Evolutionary conservation across 2,888 invertebrate genomes (phyloP), one percentile per base, ranked within the genome.

Genomic region (Leptopilina drosophilae): DNA sequence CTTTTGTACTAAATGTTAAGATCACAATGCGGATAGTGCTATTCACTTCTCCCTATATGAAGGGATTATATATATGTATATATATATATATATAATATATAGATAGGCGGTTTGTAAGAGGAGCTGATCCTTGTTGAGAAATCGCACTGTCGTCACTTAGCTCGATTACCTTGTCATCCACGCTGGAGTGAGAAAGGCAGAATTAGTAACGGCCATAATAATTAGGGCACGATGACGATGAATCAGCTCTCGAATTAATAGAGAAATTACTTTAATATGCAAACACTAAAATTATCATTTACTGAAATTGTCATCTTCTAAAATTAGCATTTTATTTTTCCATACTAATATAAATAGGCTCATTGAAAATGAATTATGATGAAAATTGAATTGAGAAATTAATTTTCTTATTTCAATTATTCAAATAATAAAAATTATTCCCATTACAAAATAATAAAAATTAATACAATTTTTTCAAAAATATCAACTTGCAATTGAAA

Each of bases 151-250:
- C 49, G 67, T 67, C 67, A 67, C 67, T 49, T 67, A 67, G 67
- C 49, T 67, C 67, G 67, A 67, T 67, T 49, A 67, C 49, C 49
- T 26, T 67, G 67, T 67, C 67, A 67, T 26, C 26, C 11, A 49
- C 20, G 46, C 20, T 67, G 49, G 49, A 62, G 20, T 49, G 67
- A 49, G 49, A 49, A 20, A 67, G 67, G 15, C 49, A 49, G 67
- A 67, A 67, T 67, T 49, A 67, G 46, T 49, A 67, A 67, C 20
- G 49, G 20, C 20, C 20, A 20, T 49, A 67, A 49, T 67, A 67
- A 67, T 67, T 67, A 67, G 67, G 67, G 6, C 67, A 26, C 67
- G 67, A 67, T 67, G 26, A 12, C 67, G 67, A 67, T 67, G 26
- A 26, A 20, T 49, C 67, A 67, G 49, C 20, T 20, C 2, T 12